Conservation (phyloP, 2,113 vertebrate species). For the Theristicus caerulescens region DNA sequence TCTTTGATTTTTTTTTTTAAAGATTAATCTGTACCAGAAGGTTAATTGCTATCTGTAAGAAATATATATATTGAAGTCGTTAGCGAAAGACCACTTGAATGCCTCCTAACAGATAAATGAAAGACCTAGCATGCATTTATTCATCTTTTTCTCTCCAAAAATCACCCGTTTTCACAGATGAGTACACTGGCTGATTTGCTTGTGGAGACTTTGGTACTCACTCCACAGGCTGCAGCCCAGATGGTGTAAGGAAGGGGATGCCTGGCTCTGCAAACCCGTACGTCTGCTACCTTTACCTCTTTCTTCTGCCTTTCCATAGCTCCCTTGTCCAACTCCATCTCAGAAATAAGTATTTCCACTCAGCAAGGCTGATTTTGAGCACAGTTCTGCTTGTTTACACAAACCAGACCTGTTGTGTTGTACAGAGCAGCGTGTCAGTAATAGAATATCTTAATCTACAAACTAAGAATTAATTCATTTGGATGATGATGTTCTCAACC, state of each 20-base stretch:
- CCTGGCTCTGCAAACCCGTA: rapidly evolving
- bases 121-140: not conserved
- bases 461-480: not conserved
- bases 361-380: not conserved
- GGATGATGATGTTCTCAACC: not conserved
- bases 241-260: rapidly evolving
- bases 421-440: rapidly evolving
- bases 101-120: slow-evolving; percentile 31
- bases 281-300: rapidly evolving
- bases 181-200: not conserved
- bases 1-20: slow-evolving; percentile 47
- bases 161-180: not conserved
- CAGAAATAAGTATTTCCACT: not conserved
- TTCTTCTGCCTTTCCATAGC: not conserved
- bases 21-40: slow-evolving; percentile 54
- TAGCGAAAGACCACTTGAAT: slow-evolving; percentile 43
- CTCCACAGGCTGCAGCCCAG: not conserved
- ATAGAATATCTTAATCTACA: rapidly evolving
- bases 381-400: too few species aligned
- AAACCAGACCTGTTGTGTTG: not conserved
- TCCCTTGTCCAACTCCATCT: not conserved
- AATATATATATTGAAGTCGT: slow-evolving; percentile 25
- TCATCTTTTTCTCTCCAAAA: not conserved
- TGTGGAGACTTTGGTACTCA: not conserved
- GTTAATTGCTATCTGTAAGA: slow-evolving; percentile 56